Evolutionary conservation across 64 coral and sea anemone species (phyloP), one percentile per base, ranked within the genome.

Genomic region (Pocillopora damicornis): DNA sequence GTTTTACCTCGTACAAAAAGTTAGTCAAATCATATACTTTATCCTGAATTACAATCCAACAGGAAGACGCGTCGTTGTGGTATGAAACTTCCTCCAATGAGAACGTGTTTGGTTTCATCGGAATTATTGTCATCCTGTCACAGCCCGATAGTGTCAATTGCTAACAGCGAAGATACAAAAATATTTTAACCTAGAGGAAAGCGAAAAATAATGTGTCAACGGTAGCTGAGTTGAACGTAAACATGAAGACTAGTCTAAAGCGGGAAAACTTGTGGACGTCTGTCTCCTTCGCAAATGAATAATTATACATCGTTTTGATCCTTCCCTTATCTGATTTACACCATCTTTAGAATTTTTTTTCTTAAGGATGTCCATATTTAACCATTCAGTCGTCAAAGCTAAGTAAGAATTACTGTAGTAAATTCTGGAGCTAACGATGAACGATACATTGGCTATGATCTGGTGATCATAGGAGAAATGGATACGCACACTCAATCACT

Each of bases 1-100:
- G 30, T 30, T 30, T 77, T 79, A 92, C 90, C 90, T 92, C 82
- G 1, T 26, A 58, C 38, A 92, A 61, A 92, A 92, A 92, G 20
- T 65, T 26, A 2, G 83, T 92, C 13, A 92, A 35, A 73, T 92
- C 90, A 37, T 92, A 92, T 1, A 92, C 90, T 79, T 58, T 76
- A 16, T 92, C 83, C 11, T 75, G 26, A 22, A 79, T 87, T 25
- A 91, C 89, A 6, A 91, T 78, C 89, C 89, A 91, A 64, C 89
- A 91, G 15, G 89, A 91, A n/a, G 38, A 61, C 79, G 12, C 16
- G 17, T 86, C 75, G 38, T 37, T 11, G 69, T 92, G 90, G 9
- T 26, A 14, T 4, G 83, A 86, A 22, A 92, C 90, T 12, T 92
- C 90, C 15, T 80, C 63, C 7, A 92, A 25, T 13, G 90, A 73